Base-by-base conservation (phyloP, 2,888 invertebrate genomes). In the Abscondita cerata region DNA sequence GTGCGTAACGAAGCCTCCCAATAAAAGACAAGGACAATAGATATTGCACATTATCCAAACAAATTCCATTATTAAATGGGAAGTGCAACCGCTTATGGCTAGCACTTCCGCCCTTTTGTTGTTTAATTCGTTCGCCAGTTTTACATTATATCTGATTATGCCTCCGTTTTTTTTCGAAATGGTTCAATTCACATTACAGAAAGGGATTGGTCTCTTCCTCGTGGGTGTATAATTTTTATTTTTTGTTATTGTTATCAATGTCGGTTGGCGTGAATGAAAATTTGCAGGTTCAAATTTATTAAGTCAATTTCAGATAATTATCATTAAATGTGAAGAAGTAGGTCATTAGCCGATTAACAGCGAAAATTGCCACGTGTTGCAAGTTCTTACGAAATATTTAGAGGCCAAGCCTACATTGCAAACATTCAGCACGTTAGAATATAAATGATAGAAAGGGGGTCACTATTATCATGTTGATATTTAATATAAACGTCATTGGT, bases 321-420 rank as follows among this genome's bases (percentile, higher is more conserved):
- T 55, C 51, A 56, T 59, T n/a, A 55, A 61, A 64, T 64, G 55
- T 48, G 47, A 54, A 59, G 48, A 68, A 66, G 64, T 68, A 58
- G 68, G 68, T 66, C 68, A 59, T 62, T 68, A 62, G 62, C 64
- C 62, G 65, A 63, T 66, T 64, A 68, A 68, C 64, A 59, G 65
- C 64, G 62, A 68, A 67, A 25, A 68, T 66, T 68, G 66, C 62
- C 66, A 66, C 65, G 64, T 66, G 68, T 62, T 60, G 61, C 59
- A 57, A 54, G 38, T 47, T 54, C 58, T 67, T 67, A 65, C 57
- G 65, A 67, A 67, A 67, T 53, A 40, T 52, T 56, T 61, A 54
- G 59, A 62, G 59, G 54, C 62, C 62, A 61, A 59, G 65, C 60
- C 59, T 53, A 57, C 67, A 60, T 67, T 65, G 67, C 67, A 46